Evolutionary conservation across 2,888 invertebrate species (phyloP).

Genomic region (Polia nebulosa): DNA sequence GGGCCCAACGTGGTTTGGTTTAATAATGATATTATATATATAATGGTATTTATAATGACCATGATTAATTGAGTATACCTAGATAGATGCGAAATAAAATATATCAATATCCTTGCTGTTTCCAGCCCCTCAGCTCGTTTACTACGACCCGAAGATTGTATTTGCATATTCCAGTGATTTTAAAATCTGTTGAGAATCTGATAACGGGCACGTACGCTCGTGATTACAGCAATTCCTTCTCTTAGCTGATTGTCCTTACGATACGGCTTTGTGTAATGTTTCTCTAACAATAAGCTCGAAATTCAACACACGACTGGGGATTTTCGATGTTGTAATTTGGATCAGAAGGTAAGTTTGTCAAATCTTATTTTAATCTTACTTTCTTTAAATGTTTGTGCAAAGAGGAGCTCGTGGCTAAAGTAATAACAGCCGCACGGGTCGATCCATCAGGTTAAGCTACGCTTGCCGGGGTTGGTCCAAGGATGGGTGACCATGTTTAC

Average conservation of each 20-base stretch:
- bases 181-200: conserved; percentile 51
- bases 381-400: background rate
- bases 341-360: background rate
- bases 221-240: conserved; percentile 46
- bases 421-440: no score
- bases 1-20: no score
- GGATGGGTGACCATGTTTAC: no score
- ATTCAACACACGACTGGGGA: conserved; percentile 8
- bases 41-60: no score
- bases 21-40: no score
- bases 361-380: background rate
- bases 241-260: conserved; percentile 30
- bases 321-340: background rate
- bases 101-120: conserved; percentile 3
- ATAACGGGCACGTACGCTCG: conserved; percentile 46
- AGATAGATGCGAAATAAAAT: background rate
- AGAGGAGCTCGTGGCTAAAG: no score
- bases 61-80: no score
- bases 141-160: conserved; percentile 23
- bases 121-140: background rate
- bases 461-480: no score
- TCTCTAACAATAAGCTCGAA: conserved; percentile 27
- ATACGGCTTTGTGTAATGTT: conserved; percentile 24
- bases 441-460: no score
- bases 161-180: conserved; percentile 55